Evolutionary conservation across 2,888 invertebrate genomes (phyloP).

Genomic region (Plebejus anna): DNA sequence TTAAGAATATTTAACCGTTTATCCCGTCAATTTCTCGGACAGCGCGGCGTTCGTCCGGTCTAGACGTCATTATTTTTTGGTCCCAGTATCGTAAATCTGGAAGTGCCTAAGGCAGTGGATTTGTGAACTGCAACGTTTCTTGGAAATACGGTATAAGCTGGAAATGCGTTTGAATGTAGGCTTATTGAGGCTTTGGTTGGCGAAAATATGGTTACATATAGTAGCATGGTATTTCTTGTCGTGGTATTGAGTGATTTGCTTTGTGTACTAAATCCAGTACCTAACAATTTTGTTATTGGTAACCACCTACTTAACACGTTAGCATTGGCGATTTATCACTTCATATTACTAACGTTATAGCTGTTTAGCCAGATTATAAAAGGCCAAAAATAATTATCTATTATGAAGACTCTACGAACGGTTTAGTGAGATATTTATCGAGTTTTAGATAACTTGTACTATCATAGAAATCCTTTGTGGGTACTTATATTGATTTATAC

Average conservation of each 20-base stretch:
- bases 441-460: no score
- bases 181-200: background rate
- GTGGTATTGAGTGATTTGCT: background rate
- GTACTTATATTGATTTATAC: no score
- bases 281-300: background rate
- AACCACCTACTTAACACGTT: no score
- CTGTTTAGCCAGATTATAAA: no score
- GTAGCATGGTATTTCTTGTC: background rate
- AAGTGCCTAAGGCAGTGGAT: slow-evolving; percentile 24
- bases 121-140: slow-evolving; percentile 28
- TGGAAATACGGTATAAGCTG: background rate
- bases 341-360: no score
- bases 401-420: no score
- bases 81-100: background rate
- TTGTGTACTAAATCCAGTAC: background rate
- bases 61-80: slow-evolving; percentile 30
- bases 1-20: background rate
- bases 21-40: slow-evolving; percentile 11
- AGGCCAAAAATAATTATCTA: no score
- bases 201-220: background rate
- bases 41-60: slow-evolving; percentile 25
- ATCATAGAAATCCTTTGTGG: no score
- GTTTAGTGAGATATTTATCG: no score
- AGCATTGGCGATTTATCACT: no score
- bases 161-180: background rate